phyloP scores from a whole-genome alignment of 2,888 invertebrate genomes.

The Rhyacophila evoluta region DNA sequence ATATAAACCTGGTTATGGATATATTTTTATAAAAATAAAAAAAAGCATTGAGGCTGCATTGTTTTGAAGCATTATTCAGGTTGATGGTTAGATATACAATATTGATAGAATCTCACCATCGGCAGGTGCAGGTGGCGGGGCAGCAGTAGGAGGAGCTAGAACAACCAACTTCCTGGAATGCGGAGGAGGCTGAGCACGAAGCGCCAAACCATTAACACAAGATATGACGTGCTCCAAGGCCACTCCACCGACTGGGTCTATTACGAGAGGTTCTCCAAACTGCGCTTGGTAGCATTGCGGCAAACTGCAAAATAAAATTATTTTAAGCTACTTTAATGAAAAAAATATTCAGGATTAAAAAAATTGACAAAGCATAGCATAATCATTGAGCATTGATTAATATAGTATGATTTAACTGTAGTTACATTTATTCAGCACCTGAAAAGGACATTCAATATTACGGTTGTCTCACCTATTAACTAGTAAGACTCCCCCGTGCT shows the following conservation, averaged over 20 bases:
- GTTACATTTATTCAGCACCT: too few relatives aligned
- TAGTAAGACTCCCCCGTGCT: conserved; percentile 83
- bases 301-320: conserved; percentile 72
- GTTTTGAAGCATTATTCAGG: too few relatives aligned
- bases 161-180: conserved; percentile 70
- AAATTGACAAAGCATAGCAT: too few relatives aligned
- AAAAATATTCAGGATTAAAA: too few relatives aligned
- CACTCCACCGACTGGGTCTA: conserved; percentile 78
- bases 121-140: conserved; percentile 50
- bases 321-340: too few relatives aligned
- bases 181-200: conserved; percentile 62
- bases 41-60: too few relatives aligned
- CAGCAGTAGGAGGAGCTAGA: conserved; percentile 57
- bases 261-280: conserved; percentile 72
- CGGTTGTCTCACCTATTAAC: conserved; percentile 75
- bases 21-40: too few relatives aligned
- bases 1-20: too few relatives aligned
- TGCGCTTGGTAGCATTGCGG: conserved; percentile 84
- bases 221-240: conserved; percentile 91
- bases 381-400: too few relatives aligned
- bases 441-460: too few relatives aligned
- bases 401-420: too few relatives aligned
- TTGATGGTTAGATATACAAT: too few relatives aligned
- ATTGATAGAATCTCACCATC: conserved; percentile 3
- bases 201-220: conserved; percentile 78